Conservation (phyloP, 2,113 vertebrate genomes). For the Caranx melampygus region DNA sequence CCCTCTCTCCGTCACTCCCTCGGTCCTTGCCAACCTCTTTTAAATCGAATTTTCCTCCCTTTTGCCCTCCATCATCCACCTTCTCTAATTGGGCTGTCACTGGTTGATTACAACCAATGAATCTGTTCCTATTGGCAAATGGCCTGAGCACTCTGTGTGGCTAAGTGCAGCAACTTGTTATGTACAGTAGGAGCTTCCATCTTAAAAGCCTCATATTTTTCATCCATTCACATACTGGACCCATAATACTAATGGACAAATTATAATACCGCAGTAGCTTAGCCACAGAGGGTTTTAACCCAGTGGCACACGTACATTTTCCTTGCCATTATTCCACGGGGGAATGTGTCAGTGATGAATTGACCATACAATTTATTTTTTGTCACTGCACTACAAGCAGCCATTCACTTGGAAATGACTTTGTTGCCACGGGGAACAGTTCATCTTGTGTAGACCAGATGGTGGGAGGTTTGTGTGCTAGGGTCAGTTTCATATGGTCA, state of each 20-base stretch:
- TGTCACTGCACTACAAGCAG: conserved; percentile 29
- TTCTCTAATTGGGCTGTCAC: conserved; percentile 55
- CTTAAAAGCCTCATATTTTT: conserved; percentile 43
- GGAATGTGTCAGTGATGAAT: conserved; percentile 44
- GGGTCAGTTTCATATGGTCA: neutral
- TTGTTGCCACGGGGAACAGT: conserved; percentile 25
- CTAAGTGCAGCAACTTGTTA: conserved; percentile 29
- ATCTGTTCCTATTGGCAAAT: conserved; percentile 43
- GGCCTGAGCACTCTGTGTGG: conserved; percentile 33
- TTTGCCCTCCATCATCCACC: conserved; percentile 31
- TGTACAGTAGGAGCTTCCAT: conserved; percentile 11
- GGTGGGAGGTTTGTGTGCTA: conserved; percentile 1
- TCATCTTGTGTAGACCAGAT: conserved; percentile 13
- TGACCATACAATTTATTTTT: conserved; percentile 32
- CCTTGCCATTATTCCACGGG: conserved; percentile 54
- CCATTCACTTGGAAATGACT: conserved; percentile 29
- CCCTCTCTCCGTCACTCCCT: conserved; percentile 1
- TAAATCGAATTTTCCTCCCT: conserved; percentile 44
- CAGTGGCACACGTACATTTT: conserved; percentile 23
- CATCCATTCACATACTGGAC: conserved; percentile 20
- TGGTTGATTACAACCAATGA: conserved; percentile 51
- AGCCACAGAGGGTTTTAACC: conserved; percentile 14
- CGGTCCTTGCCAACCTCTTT: conserved; percentile 15
- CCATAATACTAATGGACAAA: conserved; percentile 42
- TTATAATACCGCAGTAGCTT: conserved; percentile 28